Base-by-base conservation (phyloP, 2,888 invertebrate genomes). In the Athrips mouffetella region DNA sequence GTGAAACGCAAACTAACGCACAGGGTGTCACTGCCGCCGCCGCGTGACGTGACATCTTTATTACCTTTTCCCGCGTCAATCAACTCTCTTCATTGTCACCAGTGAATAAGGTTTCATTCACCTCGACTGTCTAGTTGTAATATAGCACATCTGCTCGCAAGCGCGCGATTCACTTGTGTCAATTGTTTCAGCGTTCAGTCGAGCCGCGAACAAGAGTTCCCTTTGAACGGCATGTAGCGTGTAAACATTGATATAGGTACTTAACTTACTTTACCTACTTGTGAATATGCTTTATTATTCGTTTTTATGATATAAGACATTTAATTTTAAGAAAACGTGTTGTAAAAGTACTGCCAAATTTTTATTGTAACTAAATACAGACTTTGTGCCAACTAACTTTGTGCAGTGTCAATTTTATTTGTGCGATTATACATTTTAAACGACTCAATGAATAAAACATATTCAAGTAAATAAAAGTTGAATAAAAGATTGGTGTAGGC, bases 11-110 rank as follows among this genome's bases (percentile, higher is more conserved):
- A 87, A 86, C 82, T 70, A 47, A 45, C 53, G 45, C 54, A 56
- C 33, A 51, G 39, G 31, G 23, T 54, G 54, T 54, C 55, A 61
- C 54, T 56, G 11, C n/a, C 27, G 2, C 54, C 60, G 49, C 58
- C n/a, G n/a, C n/a, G n/a, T n/a, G n/a, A n/a, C n/a, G 6, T 76
- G 77, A 84, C 75, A 74, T 80, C 83, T 84, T 67, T 76, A 83
- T 84, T 75, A 76, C 62, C 54, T 47, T 48, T 11, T n/a, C 18
- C 20, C 49, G 44, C 15, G 11, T 59, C 67, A 66, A 67, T 72
- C 59, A 64, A 71, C 63, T 59, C 48, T 35, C 52, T 40, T 60
- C 76, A 60, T 53, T 80, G 74, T 41, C 10, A 16, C 7, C 46
- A 33, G 15, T 3, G 0, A 15, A 60, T 70, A 74, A 49, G 65